Percentiles rank a stretch among this genome's conserved stretches.
Conservation (phyloP, 2,113 vertebrate species). For the Uropsilus gracilis region DNA sequence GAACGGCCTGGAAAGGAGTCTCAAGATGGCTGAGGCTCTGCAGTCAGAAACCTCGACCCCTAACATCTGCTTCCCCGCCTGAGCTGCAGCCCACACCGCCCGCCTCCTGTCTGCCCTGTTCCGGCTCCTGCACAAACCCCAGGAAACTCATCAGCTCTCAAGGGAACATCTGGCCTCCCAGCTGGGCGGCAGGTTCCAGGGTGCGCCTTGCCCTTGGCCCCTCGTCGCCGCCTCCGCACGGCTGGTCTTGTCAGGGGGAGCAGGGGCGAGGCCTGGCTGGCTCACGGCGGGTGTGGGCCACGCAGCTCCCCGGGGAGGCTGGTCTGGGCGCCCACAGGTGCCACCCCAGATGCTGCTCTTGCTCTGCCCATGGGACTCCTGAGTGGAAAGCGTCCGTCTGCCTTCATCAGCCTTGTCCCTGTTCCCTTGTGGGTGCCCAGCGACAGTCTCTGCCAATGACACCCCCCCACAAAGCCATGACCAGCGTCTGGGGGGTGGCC, state of each 20-base stretch:
- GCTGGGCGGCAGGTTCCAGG: conserved; percentile 19
- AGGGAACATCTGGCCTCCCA: conserved; percentile 49
- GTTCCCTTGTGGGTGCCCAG: not conserved
- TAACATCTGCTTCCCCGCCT: not conserved
- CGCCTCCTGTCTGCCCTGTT: not conserved
- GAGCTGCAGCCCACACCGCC: not conserved
- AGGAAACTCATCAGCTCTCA: not conserved
- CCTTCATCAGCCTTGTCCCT: not conserved
- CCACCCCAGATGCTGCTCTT: not conserved
- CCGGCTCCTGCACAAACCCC: not conserved
- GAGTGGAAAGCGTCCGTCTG: not conserved
- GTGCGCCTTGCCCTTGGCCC: conserved; percentile 2
- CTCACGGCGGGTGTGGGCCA: too few species aligned
- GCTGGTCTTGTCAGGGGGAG: not conserved
- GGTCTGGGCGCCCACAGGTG: not conserved
- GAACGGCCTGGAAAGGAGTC: not conserved
- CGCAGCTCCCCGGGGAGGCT: not conserved
- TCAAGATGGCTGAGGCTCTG: not conserved
- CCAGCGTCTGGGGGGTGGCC: not conserved
- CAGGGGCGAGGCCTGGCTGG: too few species aligned
- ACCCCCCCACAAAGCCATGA: not conserved
- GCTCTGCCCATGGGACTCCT: not conserved
- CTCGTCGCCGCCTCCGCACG: not conserved
- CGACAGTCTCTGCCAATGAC: not conserved
- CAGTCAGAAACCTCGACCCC: not conserved